Base-by-base conservation (phyloP, 2,888 invertebrate species). In the Brachyopa scutellaris region DNA sequence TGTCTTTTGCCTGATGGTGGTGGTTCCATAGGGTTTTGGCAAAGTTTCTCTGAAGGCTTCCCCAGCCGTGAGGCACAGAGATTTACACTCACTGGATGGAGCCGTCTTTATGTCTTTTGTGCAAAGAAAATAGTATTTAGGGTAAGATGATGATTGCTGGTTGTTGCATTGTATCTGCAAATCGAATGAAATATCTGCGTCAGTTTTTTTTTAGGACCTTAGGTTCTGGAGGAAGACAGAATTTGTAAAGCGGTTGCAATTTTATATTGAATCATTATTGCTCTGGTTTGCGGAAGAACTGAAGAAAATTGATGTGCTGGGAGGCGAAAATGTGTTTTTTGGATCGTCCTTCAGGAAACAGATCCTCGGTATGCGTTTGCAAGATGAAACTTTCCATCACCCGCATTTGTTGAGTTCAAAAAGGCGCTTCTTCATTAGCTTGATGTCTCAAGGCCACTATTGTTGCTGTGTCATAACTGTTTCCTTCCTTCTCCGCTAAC, bases 61-160 rank as follows among this genome's bases (percentile, higher is more conserved):
- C 33, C 40, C 42, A 29, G 3, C 49, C 15, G 11, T 29, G 38
- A 42, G 59, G 45, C 79, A 73, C 79, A 73, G 73, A 57, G 79
- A 79, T 79, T 79, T 79, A 61, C 73, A 79, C 73, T 79, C n/a
- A n/a, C n/a, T n/a, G n/a, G n/a, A n/a, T n/a, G n/a, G n/a, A n/a
- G n/a, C n/a, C n/a, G n/a, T n/a, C n/a, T n/a, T n/a, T n/a, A n/a
- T n/a, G n/a, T n/a, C n/a, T n/a, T n/a, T 66, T 79, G 72, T 59
- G 66, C 36, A 38, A 42, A 66, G 36, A 59, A 51, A 66, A 64
- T 64, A 42, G 73, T 66, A 79, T 73, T 73, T 79, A 73, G 72
- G 51, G 73, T 55, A 42, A 49, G 64, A 66, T 72, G 79, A 53
- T 79, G 73, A 79, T 79, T 79, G 72, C 26, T 38, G 79, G 79